Evolutionary conservation across 1,140 invertebrate species (phyloP).

Genomic region (Muscidifurax raptorellus): DNA sequence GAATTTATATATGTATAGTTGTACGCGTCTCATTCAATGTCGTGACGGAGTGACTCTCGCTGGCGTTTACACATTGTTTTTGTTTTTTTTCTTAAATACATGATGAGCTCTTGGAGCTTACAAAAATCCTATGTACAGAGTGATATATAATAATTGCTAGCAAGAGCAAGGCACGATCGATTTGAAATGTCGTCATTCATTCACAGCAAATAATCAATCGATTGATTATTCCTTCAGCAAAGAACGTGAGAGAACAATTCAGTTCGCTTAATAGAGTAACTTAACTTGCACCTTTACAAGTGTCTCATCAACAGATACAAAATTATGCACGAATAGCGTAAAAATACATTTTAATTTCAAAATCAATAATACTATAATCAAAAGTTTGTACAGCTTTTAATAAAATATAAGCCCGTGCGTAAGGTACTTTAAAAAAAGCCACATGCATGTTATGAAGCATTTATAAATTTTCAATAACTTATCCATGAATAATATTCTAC

Average conservation of each 20-base stretch:
- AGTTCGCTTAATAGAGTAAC: slow-evolving; percentile 26
- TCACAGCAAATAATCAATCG: slow-evolving; percentile 45
- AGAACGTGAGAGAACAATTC: slow-evolving; percentile 34
- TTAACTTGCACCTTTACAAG: slow-evolving; percentile 10
- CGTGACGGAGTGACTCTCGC: background rate
- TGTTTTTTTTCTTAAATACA: slow-evolving; percentile 44
- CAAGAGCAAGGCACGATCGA: slow-evolving; percentile 54
- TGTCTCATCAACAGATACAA: background rate
- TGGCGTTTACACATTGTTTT: background rate
- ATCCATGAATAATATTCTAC: slow-evolving; percentile 22
- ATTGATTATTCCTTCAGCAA: slow-evolving; percentile 1
- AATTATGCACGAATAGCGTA: slow-evolving; percentile 29
- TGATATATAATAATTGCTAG: slow-evolving; percentile 47
- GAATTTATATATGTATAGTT: slow-evolving; percentile 3
- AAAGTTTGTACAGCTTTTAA: background rate
- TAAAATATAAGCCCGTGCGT: background rate
- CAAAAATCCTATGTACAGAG: slow-evolving; percentile 52
- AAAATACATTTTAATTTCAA: slow-evolving; percentile 16
- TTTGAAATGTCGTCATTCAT: slow-evolving; percentile 51
- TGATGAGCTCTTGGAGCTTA: slow-evolving; percentile 46
- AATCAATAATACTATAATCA: background rate
- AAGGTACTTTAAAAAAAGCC: background rate
- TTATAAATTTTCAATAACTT: background rate
- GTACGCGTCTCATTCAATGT: background rate
- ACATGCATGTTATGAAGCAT: background rate